Base-by-base conservation (phyloP, 2,888 invertebrate species). In the Pachydiplax longipennis region DNA sequence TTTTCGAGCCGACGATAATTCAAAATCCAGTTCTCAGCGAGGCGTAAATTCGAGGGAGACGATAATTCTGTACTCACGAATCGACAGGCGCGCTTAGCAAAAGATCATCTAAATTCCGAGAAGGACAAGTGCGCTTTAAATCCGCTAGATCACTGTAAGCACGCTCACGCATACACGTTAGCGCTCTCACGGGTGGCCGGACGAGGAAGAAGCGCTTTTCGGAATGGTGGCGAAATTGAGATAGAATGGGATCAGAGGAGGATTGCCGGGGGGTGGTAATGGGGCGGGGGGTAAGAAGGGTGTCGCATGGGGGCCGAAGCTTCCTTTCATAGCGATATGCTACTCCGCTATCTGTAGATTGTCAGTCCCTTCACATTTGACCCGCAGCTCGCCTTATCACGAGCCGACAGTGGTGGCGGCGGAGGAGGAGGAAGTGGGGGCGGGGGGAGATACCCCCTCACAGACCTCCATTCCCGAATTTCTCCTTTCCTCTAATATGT, bases 311-410 rank as follows among this genome's bases (percentile, higher is more conserved):
- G 83, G 83, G 83, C 83, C 83, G 83, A 83, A 58, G 83, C 83
- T 83, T 83, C 83, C 83, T 83, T 83, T 83, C 83, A 83, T 83
- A 83, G 83, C 83, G 83, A 83, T 83, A 83, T 83, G 83, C 83
- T 83, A 53, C 58, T 25, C 58, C 58, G 83, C 83, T 83, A 83
- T 83, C 83, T 83, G 83, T 83, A 83, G 83, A 83, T 83, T 83
- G 83, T 83, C 83, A 83, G 83, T 83, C 83, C 83, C 83, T 83
- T 83, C 83, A 83, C 83, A 83, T 83, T 83, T 83, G 83, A 83
- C 83, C 83, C 83, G 83, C 83, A 83, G 83, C 83, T 83, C 58
- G 58, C 15, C 83, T 83, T 83, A 83, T 83, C 83, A 53, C 58
- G 10, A 58, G 83, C 35, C 83, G 83, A 83, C 83, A 83, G 58